Evolutionary conservation across 2,888 invertebrate species (phyloP), one percentile per base, ranked within the genome.

Genomic region (Eueremaeus valkanovi): DNA sequence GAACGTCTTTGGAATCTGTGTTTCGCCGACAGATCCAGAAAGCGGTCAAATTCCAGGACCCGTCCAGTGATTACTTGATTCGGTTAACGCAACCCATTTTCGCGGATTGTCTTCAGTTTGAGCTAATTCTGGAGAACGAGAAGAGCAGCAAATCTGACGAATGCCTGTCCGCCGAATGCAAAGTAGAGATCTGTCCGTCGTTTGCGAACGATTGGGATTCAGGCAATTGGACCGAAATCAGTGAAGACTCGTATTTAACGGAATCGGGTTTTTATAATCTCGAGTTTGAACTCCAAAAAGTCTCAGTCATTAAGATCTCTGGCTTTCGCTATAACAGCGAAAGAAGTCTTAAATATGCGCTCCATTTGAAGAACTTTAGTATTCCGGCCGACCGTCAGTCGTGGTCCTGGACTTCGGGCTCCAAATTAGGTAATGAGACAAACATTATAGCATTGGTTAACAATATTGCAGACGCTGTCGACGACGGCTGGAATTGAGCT

Each of bases 321-420:
- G 70, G 70, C 29, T 70, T 70, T 29, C 70, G 42, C 2, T 70
- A 40, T 24, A 70, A 70, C 16, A 70, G 70, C 24, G 70, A 70
- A 18, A 40, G 24, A 42, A 45, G 27, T 11, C 40, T 36, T 21
- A 24, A 6, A 70, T 70, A 42, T 70, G 21, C 45, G 27, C 45
- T 70, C 8, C 40, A 42, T 24, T 3, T 70, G 16, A 70, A 40
- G 42, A 70, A 70, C 29, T 42, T 70, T 18, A 27, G 27, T 3
- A 40, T 70, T 21, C 70, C 70, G 16, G 70, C 70, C 29, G 70
- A 70, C 36, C 70, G 70, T 6, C 40, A 70, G n/a, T 70, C 70
- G 9, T 18, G 3, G 40, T 21, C 42, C 0, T 70, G 70, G 70
- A 24, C 8, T 24, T 66, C 36, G n/a, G 63, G 58, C 13, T 11